These are phyloP conservation scores for Pterocles gutturalis DNA, from an alignment of 2,113 vertebrate genomes.

Conservation along the genomic window DNA sequence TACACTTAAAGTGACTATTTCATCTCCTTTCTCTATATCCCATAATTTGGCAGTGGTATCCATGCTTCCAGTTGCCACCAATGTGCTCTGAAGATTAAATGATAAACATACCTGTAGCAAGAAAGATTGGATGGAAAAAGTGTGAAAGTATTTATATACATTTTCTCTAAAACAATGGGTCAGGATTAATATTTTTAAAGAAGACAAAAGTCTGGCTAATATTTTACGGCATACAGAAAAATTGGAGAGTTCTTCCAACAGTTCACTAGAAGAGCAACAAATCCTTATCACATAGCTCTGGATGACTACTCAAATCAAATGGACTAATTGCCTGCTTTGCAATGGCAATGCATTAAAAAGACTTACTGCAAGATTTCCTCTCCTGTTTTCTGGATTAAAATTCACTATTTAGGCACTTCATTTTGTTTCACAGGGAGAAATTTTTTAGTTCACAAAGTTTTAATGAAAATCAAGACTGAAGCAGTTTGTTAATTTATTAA, in stretches of 20 bases:
- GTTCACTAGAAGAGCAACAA: background rate
- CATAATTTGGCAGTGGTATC: conserved; percentile 90
- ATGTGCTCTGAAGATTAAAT: conserved; percentile 93
- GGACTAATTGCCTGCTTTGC: background rate
- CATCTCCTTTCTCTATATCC: conserved; percentile 90
- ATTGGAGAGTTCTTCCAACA: background rate
- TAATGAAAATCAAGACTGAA: background rate
- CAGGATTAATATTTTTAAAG: background rate
- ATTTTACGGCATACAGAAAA: background rate
- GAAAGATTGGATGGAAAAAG: background rate
- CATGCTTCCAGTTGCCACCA: conserved; percentile 96
- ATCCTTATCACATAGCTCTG: background rate
- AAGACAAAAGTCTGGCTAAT: background rate
- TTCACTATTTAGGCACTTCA: background rate
- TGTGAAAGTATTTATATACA: background rate
- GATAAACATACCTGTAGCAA: conserved; percentile 88
- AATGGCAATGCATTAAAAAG: background rate
- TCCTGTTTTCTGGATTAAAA: background rate
- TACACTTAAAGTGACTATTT: conserved; percentile 85
- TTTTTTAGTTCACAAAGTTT: background rate
- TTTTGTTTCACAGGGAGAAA: background rate
- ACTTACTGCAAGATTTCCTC: background rate
- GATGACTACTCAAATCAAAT: background rate
- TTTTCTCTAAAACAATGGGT: background rate
- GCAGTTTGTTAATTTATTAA: background rate